These are phyloP conservation scores for Apodemia hepburni DNA, from an alignment of 2,888 invertebrate species.

Conservation along the genomic window DNA sequence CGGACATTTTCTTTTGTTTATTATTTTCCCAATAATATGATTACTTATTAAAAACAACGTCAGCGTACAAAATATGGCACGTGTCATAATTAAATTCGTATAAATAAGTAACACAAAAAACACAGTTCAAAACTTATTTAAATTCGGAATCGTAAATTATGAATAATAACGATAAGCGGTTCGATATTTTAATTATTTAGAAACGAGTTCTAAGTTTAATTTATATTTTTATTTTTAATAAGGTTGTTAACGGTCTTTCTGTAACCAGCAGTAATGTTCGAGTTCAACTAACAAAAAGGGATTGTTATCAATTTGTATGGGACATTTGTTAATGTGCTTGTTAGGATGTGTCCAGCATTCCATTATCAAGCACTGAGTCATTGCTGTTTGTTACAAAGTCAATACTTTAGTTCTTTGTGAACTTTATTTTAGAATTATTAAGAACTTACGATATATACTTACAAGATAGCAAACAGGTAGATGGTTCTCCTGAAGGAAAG, in stretches of 20 bases:
- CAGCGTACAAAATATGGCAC: slow-evolving; percentile 28
- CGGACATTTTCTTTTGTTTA: slow-evolving; percentile 86
- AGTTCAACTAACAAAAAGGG: slow-evolving; percentile 63
- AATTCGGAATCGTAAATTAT: neutral
- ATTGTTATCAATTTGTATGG: slow-evolving; percentile 75
- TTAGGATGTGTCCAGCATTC: slow-evolving; percentile 59
- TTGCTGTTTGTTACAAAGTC: slow-evolving; percentile 39
- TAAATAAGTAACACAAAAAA: slow-evolving; percentile 8
- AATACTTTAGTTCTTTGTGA: neutral
- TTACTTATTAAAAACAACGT: slow-evolving; percentile 40
- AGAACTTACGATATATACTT: too few species aligned
- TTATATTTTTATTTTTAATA: slow-evolving; percentile 13
- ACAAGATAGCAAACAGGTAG: too few species aligned
- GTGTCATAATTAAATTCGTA: slow-evolving; percentile 17
- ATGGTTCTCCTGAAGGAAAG: too few species aligned
- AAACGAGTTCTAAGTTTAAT: slow-evolving; percentile 15
- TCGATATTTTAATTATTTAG: slow-evolving; percentile 22
- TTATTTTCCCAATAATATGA: slow-evolving; percentile 48
- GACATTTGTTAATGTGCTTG: slow-evolving; percentile 56
- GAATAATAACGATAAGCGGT: neutral
- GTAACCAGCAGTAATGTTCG: slow-evolving; percentile 47
- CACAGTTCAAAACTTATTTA: neutral
- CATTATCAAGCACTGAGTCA: slow-evolving; percentile 58
- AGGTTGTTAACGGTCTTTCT: slow-evolving; percentile 46
- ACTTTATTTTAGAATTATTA: neutral